Conservation (phyloP, 2,797 vertebrate genomes). For the Liparis tanakae region DNA sequence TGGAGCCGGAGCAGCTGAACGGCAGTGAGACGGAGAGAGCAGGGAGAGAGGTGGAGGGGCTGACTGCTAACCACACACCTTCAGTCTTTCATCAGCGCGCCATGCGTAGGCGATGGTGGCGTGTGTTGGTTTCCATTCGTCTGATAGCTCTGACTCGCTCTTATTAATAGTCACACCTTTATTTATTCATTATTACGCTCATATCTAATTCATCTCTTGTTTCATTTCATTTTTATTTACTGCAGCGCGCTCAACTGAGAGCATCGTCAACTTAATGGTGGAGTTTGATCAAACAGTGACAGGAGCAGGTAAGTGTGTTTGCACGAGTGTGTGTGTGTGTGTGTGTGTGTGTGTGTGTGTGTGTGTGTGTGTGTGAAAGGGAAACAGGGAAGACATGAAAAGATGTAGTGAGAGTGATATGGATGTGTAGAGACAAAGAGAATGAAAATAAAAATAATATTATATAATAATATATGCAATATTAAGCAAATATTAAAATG, state of each 20-base stretch:
- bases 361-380: background rate
- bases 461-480: too few species aligned
- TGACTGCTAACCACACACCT: conserved; percentile 62
- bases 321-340: conserved; percentile 23
- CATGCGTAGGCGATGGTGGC: conserved; percentile 67
- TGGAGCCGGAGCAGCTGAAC: conserved; percentile 25
- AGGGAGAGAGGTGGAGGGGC: conserved; percentile 40
- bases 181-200: conserved; percentile 81
- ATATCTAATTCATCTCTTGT: conserved; percentile 80
- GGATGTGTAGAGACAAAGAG: conserved; percentile 1
- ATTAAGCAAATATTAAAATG: background rate
- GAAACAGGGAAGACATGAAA: background rate
- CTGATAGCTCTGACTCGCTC: conserved; percentile 63
- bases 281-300: conserved; percentile 74
- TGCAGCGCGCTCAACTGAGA: conserved; percentile 56
- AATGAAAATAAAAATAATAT: background rate
- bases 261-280: conserved; percentile 47
- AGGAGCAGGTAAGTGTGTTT: conserved; percentile 23
- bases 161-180: conserved; percentile 80
- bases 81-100: conserved; percentile 70
- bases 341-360: background rate
- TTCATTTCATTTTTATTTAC: conserved; percentile 78
- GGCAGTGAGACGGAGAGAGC: conserved; percentile 7
- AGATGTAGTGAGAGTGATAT: background rate
- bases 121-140: conserved; percentile 64